These are phyloP conservation scores for Catharus minimus DNA, from an alignment of 2,113 vertebrate species.

Conservation along the genomic window DNA sequence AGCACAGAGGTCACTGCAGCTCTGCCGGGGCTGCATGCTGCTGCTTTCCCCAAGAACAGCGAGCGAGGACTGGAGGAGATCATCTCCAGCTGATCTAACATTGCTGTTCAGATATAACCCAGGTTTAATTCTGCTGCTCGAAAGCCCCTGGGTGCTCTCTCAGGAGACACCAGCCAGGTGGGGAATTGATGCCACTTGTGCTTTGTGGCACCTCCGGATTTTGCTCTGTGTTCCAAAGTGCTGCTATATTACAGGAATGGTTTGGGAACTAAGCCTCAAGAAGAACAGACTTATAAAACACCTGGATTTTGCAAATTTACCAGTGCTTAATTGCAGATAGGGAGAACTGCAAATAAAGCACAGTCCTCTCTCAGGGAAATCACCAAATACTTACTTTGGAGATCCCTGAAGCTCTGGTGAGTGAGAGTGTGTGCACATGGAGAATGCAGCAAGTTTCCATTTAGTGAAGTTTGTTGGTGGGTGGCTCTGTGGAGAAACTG, in stretches of 20 bases:
- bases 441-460: not conserved
- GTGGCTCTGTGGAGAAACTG: slow-evolving; percentile 12
- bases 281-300: not conserved
- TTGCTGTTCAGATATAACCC: not conserved
- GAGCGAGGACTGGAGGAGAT: not conserved
- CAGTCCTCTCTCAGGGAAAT: not conserved
- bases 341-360: not conserved
- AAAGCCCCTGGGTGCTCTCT: not conserved
- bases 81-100: not conserved
- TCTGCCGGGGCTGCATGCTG: not conserved
- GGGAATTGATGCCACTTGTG: not conserved
- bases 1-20: not conserved
- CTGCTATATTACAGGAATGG: not conserved
- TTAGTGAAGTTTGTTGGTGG: not conserved
- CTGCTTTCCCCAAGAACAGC: not conserved
- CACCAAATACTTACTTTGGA: not conserved
- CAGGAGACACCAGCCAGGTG: not conserved
- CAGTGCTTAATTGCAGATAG: not conserved
- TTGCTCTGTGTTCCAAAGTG: not conserved
- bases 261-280: not conserved
- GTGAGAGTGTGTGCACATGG: not conserved
- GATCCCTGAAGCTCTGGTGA: not conserved
- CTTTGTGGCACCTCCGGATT: not conserved
- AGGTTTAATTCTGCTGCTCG: not conserved
- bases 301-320: not conserved